Percentiles rank a stretch among this genome's conserved stretches.
Conservation (phyloP, 1,140 invertebrate species). For the Galendromus occidentalis region DNA sequence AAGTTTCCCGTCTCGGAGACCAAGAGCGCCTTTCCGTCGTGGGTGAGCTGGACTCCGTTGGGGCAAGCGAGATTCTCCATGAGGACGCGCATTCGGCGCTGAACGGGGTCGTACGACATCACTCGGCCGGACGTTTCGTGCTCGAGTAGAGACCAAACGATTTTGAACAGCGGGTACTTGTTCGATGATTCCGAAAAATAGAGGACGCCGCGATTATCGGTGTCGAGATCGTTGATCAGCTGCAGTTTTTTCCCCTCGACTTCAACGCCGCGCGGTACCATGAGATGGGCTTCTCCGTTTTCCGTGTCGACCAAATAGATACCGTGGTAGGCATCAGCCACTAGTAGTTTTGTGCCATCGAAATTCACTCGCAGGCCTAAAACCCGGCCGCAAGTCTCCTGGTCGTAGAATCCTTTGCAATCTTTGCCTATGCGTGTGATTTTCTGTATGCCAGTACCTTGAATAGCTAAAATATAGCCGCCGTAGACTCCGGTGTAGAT, state of each 20-base stretch:
- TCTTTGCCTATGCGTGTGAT: conserved; percentile 1
- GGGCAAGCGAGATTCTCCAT: conserved; percentile 48
- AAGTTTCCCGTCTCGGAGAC: conserved; percentile 40
- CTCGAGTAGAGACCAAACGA: neutral
- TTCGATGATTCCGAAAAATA: neutral
- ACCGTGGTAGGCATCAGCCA: conserved; percentile 4
- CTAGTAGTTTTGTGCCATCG: neutral
- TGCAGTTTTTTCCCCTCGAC: conserved; percentile 4
- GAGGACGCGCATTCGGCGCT: conserved; percentile 31
- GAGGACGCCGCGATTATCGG: neutral
- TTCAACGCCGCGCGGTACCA: neutral
- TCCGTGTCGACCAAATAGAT: conserved; percentile 7
- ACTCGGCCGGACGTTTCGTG: conserved; percentile 9
- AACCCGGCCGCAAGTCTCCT: neutral
- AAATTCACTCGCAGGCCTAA: neutral
- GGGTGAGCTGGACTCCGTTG: conserved; percentile 54
- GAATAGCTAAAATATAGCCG: neutral
- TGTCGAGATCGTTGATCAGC: neutral
- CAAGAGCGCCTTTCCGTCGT: conserved; percentile 49
- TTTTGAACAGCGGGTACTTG: conserved; percentile 3
- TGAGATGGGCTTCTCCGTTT: neutral
- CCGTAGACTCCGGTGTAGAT: conserved; percentile 6
- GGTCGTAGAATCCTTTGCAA: neutral
- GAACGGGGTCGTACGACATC: neutral
- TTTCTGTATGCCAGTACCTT: neutral